Conservation (phyloP, 2,113 vertebrate genomes). For the Potamarius usumacintae region DNA sequence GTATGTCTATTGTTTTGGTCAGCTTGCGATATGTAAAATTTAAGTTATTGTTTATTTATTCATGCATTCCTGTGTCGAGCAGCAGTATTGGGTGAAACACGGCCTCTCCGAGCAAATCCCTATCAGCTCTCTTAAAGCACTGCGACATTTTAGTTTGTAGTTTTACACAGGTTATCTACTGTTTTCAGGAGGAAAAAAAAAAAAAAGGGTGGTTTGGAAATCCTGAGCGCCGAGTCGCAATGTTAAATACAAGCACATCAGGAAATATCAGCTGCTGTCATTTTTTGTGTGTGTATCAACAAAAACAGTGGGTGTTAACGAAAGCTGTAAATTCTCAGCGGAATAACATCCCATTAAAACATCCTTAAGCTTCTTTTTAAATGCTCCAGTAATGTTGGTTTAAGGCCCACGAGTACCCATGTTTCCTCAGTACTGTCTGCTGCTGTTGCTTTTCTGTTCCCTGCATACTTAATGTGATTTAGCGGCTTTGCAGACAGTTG, state of each 20-base stretch:
- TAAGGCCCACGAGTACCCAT: constrained; percentile 31
- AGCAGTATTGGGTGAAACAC: constrained; percentile 33
- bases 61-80: constrained; percentile 39
- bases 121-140: background rate
- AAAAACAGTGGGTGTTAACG: background rate
- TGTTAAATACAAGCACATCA: background rate
- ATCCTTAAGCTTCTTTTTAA: constrained; percentile 15
- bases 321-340: background rate
- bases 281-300: background rate
- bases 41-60: constrained; percentile 73
- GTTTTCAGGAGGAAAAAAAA: background rate
- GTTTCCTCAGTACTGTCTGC: constrained; percentile 50
- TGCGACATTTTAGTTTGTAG: background rate
- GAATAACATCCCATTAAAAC: constrained; percentile 20
- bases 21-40: constrained; percentile 64
- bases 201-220: background rate
- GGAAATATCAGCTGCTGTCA: background rate
- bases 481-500: constrained; percentile 52
- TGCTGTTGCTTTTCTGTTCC: constrained; percentile 54
- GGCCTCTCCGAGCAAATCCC: background rate
- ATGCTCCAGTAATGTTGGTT: constrained; percentile 32
- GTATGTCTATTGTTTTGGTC: constrained; percentile 40
- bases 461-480: constrained; percentile 58
- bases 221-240: background rate
- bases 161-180: background rate